Evolutionary conservation across 2,888 invertebrate genomes (phyloP), one percentile per base, ranked within the genome.

Genomic region (Andrena flavipes): DNA sequence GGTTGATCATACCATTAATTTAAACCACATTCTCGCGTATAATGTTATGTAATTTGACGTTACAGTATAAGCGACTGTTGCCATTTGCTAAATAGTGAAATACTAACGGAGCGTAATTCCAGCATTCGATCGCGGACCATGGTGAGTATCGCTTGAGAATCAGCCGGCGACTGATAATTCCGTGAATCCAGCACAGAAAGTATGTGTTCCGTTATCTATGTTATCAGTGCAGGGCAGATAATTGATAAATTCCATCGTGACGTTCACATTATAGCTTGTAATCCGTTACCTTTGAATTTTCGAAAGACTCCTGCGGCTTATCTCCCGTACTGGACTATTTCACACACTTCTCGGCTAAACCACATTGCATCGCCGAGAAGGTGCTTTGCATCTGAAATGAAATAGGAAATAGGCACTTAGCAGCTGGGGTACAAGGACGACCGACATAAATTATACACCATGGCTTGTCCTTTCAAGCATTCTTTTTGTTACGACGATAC

Each of bases 41-140:
- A 64, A 30, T 59, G 51, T 23, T 65, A 49, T 51, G 4, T 5
- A 51, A 10, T 54, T 7, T 23, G 51, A 51, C n/a, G 13, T 51
- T 4, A 23, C 23, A 62, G 48, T 48, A 26, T 51, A 54, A 62
- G 0, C 13, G 35, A 62, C 42, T 49, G 56, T 16, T 33, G 63
- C 62, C 30, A n/a, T 48, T 5, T 70, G 8, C n/a, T 10, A 10
- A 81, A 68, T 56, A 10, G 71, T 26, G 20, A 64, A 73, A 84
- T 87, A 93, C 93, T 91, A 91, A 94, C 94, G 29, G 92, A 91
- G 85, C 87, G 90, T 84, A 94, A 91, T 78, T 94, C 94, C 20
- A 90, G 89, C 87, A 93, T 89, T 72, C 94, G 93, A 88, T 93
- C 93, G 76, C 93, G 92, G 59, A 93, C 90, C 93, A 94, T 93